phyloP scores from a whole-genome alignment of 2,113 vertebrate species.

The Sinocyclocheilus anophthalmus region DNA sequence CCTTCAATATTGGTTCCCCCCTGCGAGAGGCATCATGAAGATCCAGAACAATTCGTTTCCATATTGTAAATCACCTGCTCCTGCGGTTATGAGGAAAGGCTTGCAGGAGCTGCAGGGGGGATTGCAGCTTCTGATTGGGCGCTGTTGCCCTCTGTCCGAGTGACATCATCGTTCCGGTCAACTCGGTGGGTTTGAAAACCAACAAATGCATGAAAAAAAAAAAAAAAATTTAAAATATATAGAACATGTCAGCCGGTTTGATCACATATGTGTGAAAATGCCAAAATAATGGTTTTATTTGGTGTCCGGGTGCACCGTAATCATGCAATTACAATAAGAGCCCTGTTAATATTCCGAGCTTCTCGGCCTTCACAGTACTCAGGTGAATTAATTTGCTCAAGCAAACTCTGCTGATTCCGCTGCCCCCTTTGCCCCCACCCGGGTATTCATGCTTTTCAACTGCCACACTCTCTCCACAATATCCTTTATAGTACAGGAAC shows the following conservation, averaged over 20 bases:
- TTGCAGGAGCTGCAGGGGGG: background rate
- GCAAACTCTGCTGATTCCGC: slow-evolving; percentile 49
- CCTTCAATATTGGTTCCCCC: slow-evolving; percentile 60
- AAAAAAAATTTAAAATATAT: too few relatives aligned
- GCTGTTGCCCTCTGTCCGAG: background rate
- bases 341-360: slow-evolving; percentile 60
- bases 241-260: slow-evolving; percentile 46
- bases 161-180: slow-evolving; percentile 48
- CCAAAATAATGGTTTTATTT: slow-evolving; percentile 58
- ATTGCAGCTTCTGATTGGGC: slow-evolving; percentile 42
- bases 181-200: background rate
- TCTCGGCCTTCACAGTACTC: slow-evolving; percentile 48
- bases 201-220: slow-evolving; percentile 45
- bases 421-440: slow-evolving; percentile 9
- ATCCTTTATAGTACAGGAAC: slow-evolving; percentile 43
- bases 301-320: slow-evolving; percentile 54
- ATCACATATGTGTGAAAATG: slow-evolving; percentile 58
- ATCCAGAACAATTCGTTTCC: slow-evolving; percentile 58
- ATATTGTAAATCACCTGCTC: slow-evolving; percentile 62
- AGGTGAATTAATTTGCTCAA: slow-evolving; percentile 60
- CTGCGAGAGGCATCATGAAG: slow-evolving; percentile 53
- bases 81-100: slow-evolving; percentile 33
- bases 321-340: slow-evolving; percentile 58
- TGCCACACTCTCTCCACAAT: slow-evolving; percentile 33
- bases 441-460: slow-evolving; percentile 41